These are phyloP conservation scores for Indri indri DNA, from an alignment of 2,113 vertebrate species.

Conservation along the genomic window DNA sequence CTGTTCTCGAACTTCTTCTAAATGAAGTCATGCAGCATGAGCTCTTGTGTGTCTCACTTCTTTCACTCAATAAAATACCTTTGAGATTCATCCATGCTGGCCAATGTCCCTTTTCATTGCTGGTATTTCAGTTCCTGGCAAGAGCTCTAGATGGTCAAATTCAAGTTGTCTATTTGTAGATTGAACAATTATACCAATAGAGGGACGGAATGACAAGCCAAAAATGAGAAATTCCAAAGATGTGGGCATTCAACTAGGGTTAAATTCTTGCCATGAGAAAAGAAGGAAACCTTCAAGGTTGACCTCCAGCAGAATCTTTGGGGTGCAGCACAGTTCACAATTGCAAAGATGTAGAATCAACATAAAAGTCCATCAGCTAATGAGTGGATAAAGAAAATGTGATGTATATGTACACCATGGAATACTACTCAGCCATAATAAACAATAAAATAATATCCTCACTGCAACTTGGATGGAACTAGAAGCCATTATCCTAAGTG, in stretches of 20 bases:
- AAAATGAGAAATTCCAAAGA: background rate
- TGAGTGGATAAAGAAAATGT: too few relatives aligned
- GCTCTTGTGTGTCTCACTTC: background rate
- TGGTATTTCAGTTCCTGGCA: background rate
- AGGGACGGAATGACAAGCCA: background rate
- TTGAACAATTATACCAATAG: background rate
- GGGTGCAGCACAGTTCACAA: too few relatives aligned
- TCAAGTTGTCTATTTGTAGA: background rate
- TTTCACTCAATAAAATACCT: background rate
- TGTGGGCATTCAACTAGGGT: background rate
- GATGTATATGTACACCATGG: too few relatives aligned
- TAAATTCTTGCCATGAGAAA: background rate
- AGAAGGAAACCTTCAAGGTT: background rate
- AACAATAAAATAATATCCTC: too few relatives aligned
- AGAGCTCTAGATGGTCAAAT: background rate
- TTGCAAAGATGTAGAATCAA: too few relatives aligned
- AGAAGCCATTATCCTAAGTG: too few relatives aligned
- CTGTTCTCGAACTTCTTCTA: background rate
- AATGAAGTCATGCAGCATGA: background rate
- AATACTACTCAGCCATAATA: too few relatives aligned
- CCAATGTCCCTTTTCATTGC: background rate
- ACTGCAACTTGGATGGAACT: too few relatives aligned
- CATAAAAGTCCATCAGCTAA: too few relatives aligned
- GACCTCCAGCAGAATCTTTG: background rate
- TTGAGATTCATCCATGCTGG: too few relatives aligned